Conservation (phyloP, 2,888 invertebrate genomes). For the Noctuana brunneofusca region DNA sequence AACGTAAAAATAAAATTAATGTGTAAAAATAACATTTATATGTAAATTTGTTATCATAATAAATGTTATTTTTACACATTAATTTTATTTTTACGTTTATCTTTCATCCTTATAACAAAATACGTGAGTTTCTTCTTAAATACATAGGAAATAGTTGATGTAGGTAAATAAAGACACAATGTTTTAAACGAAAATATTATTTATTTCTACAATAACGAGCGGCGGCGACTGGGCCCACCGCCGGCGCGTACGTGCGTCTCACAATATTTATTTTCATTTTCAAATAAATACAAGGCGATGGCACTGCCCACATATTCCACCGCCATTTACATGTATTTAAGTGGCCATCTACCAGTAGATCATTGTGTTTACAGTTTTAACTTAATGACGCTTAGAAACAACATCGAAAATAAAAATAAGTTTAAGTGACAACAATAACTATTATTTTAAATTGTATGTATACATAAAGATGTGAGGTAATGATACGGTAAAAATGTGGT, state of each 20-base stretch:
- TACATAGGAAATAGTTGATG: no score
- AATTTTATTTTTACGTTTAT: no score
- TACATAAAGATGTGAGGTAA: conserved; percentile 75
- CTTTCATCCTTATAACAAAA: no score
- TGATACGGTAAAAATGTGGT: conserved; percentile 67
- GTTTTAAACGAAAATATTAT: conserved; percentile 81
- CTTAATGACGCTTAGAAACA: conserved; percentile 69
- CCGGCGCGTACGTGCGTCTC: conserved; percentile 72
- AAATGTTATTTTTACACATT: no score
- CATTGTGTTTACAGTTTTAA: conserved; percentile 62
- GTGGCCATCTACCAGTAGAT: conserved; percentile 70
- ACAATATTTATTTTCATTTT: conserved; percentile 76
- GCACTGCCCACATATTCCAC: conserved; percentile 57
- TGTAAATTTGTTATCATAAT: no score
- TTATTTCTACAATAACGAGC: conserved; percentile 80
- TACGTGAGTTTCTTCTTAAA: not conserved
- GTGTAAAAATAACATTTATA: no score
- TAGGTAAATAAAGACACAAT: conserved; percentile 63
- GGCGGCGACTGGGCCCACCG: conserved; percentile 56
- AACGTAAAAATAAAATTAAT: no score
- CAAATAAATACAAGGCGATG: conserved; percentile 75
- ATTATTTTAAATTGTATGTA: conserved; percentile 66
- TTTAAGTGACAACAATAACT: conserved; percentile 77
- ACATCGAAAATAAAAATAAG: conserved; percentile 55
- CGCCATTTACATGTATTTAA: conserved; percentile 68